Conservation (phyloP, 1,140 invertebrate genomes). For the Heliothis subflexa region DNA sequence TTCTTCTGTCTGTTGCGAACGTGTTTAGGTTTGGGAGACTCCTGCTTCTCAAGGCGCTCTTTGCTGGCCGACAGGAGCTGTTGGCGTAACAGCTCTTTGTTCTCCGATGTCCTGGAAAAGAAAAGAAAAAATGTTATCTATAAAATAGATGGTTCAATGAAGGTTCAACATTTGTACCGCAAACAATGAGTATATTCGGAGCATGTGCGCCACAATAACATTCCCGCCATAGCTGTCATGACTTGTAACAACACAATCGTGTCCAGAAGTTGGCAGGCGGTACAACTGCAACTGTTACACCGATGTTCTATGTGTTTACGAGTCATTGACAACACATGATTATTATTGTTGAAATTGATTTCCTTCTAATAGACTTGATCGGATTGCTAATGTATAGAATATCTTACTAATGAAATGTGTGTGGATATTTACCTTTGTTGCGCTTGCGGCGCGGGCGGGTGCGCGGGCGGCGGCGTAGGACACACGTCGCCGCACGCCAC, state of each 20-base stretch:
- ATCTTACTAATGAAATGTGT: neutral
- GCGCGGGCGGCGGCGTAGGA: constrained; percentile 63
- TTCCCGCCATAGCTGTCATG: neutral
- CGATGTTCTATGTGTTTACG: constrained; percentile 9
- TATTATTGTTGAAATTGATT: neutral
- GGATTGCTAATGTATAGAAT: neutral
- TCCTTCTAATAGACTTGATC: too few relatives aligned
- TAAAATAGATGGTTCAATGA: neutral
- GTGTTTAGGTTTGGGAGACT: constrained; percentile 69
- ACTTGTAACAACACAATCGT: constrained; percentile 2
- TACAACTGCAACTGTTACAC: neutral
- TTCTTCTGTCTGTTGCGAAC: constrained; percentile 88
- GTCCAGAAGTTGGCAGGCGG: constrained; percentile 6
- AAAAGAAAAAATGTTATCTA: neutral
- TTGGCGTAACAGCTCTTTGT: constrained; percentile 78
- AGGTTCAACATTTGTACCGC: neutral
- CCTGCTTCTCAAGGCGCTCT: constrained; percentile 68
- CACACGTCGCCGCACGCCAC: constrained; percentile 77
- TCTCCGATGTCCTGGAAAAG: constrained; percentile 75
- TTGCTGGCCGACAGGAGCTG: constrained; percentile 77
- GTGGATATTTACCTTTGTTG: constrained; percentile 35
- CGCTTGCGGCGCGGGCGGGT: constrained; percentile 44
- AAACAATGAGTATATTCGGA: constrained; percentile 1
- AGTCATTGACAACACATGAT: neutral
- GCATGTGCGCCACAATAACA: neutral